Base-by-base conservation (phyloP, 1,140 invertebrate genomes). In the Aphelinus atriplicis region DNA sequence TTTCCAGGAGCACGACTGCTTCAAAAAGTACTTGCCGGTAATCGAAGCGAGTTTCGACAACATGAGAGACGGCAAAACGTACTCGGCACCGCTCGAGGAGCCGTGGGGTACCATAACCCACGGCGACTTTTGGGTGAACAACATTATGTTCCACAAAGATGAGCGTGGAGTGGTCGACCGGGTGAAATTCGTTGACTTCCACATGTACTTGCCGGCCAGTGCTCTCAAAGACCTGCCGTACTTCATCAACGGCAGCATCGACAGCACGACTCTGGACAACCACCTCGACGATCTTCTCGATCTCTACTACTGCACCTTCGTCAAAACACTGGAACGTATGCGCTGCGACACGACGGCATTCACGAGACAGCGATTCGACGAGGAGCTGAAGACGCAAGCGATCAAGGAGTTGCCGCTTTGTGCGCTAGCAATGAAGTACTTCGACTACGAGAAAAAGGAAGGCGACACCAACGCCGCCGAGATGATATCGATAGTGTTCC, bases 161-260 rank as follows among this genome's bases (percentile, higher is more conserved):
- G 78, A 81, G 6, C 51, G 73, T 1, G 86, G 83, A 0, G 71
- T 81, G 45, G 84, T 90, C 0, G 77, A 85, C 0, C 85, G 88
- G 56, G 78, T 91, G 4, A 92, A 91, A 83, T 89, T 92, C 48
- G 85, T 93, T 0, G 92, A 93, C 78, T 91, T 91, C 69, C 92
- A 92, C 83, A 88, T 90, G n/a, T 88, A 89, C 48, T 78, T 89
- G 26, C 89, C 89, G 62, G 81, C 84, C 7, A 91, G 88, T 42
- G 83, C 89, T 7, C 69, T 87, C 0, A 83, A 89, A 5, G 92
- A 93, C 78, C 68, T 93, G 5, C 79, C 89, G 0, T 92, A 91
- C 68, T 89, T 91, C 65, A 73, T 92, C 2, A 87, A 89, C 43
- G 89, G 89, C 0, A 91, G 91, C 71, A 81, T 91, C 6, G 80